Conservation (phyloP, 2,888 invertebrate species). For the Notodonta ziczac region DNA sequence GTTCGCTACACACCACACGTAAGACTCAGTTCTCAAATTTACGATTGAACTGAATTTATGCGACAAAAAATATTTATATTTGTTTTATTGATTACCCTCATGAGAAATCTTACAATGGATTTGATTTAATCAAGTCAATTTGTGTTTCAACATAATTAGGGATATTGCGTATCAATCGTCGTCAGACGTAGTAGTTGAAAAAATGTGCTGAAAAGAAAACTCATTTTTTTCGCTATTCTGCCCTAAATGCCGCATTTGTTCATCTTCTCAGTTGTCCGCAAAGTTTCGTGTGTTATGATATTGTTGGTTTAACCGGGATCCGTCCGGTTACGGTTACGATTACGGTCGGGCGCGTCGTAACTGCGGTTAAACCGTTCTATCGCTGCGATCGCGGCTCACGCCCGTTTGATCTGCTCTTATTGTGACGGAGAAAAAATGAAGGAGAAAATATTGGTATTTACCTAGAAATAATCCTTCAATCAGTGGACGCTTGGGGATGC, state of each 20-base stretch:
- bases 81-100: no score
- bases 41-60: no score
- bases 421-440: conserved; percentile 3
- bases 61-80: no score
- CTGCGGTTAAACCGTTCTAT: conserved; percentile 25
- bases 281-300: conserved; percentile 49
- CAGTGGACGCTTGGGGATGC: not conserved
- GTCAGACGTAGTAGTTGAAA: no score
- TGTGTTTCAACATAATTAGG: no score
- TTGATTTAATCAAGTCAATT: no score
- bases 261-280: conserved; percentile 9
- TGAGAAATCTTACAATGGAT: no score
- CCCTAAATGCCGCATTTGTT: conserved; percentile 18
- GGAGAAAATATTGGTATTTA: conserved; percentile 1
- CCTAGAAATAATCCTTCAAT: conserved; percentile 7
- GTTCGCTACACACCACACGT: no score
- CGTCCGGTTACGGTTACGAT: conserved; percentile 35
- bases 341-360: conserved; percentile 27
- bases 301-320: conserved; percentile 57
- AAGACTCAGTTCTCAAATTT: no score
- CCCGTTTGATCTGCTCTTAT: conserved; percentile 23
- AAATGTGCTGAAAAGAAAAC: no score
- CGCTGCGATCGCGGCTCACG: conserved; percentile 19
- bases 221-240: no score
- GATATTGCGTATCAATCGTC: no score